Evolutionary conservation across 2,113 vertebrate genomes (phyloP).

Genomic region (Phylloscopus whistleri): DNA sequence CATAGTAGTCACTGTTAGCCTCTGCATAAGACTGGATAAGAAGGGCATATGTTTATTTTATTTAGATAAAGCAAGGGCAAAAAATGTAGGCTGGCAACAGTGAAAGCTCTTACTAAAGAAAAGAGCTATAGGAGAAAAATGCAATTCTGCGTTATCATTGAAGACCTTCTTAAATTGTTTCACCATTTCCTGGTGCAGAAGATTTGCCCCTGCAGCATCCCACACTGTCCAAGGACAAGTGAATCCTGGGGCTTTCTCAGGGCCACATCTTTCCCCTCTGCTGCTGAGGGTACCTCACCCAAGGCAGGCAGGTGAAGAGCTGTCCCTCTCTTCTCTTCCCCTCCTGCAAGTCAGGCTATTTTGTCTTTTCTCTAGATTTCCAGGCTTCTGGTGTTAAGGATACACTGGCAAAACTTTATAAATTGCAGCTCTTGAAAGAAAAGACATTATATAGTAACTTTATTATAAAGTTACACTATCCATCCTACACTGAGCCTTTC

Average conservation of each 20-base stretch:
- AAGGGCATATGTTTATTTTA: not conserved
- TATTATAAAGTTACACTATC: not conserved
- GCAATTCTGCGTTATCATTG: fast-evolving
- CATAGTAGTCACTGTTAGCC: not conserved
- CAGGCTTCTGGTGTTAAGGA: not conserved
- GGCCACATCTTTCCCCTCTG: not conserved
- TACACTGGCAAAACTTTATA: not conserved
- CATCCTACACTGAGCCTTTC: not conserved
- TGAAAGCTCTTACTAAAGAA: not conserved
- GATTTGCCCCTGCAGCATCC: not conserved
- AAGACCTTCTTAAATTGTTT: not conserved
- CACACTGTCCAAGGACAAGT: fast-evolving
- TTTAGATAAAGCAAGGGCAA: not conserved
- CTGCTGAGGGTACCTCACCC: not conserved
- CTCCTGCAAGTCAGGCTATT: not conserved
- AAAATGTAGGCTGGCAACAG: not conserved
- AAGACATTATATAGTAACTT: not conserved
- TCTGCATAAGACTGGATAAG: not conserved
- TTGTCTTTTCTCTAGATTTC: not conserved
- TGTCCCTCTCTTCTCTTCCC: not conserved
- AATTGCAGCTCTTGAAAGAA: not conserved
- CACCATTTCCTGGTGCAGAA: not conserved
- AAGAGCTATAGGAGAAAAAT: not conserved
- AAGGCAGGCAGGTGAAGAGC: not conserved
- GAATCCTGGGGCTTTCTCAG: not conserved